These are phyloP conservation scores for Agrochola lota DNA, from an alignment of 2,888 invertebrate genomes.

Conservation along the genomic window DNA sequence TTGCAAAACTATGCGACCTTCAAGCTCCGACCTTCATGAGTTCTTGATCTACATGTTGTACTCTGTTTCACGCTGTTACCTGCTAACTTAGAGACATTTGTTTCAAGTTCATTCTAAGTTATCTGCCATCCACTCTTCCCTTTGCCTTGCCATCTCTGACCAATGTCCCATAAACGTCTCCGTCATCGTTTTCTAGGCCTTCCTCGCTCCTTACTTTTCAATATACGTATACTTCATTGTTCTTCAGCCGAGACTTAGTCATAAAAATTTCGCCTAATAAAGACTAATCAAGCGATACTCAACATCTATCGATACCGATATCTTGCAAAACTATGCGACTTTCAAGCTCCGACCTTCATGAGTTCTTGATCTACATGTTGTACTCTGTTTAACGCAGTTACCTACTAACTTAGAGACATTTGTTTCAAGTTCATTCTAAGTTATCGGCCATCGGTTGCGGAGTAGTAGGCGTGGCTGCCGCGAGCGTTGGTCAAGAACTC, in stretches of 20 bases:
- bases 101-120: conserved; percentile 32
- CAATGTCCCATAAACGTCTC: not conserved
- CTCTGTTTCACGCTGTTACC: not conserved
- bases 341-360: conserved; percentile 24
- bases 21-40: conserved; percentile 18
- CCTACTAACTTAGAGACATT: conserved; percentile 23
- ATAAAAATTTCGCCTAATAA: not conserved
- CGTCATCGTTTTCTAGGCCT: not conserved
- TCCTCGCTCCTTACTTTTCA: not conserved
- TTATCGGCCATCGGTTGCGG: not conserved
- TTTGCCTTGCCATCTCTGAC: not conserved
- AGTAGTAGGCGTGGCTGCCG: conserved; percentile 8
- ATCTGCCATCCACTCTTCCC: not conserved
- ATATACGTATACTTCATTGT: not conserved
- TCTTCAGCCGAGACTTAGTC: not conserved
- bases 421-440: conserved; percentile 34
- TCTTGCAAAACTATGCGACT: conserved; percentile 28
- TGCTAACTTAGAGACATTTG: conserved; percentile 18
- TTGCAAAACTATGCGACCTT: conserved; percentile 25
- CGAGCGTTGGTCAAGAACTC: not conserved
- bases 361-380: conserved; percentile 34
- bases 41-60: conserved; percentile 33
- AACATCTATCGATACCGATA: not conserved
- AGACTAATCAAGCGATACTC: not conserved
- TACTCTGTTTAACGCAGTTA: conserved; percentile 10